A percentile compares a stretch with the other conserved stretches of the same genome.
phyloP scores from a whole-genome alignment of 2,113 vertebrate species.

The Chamaetylas fuelleborni region DNA sequence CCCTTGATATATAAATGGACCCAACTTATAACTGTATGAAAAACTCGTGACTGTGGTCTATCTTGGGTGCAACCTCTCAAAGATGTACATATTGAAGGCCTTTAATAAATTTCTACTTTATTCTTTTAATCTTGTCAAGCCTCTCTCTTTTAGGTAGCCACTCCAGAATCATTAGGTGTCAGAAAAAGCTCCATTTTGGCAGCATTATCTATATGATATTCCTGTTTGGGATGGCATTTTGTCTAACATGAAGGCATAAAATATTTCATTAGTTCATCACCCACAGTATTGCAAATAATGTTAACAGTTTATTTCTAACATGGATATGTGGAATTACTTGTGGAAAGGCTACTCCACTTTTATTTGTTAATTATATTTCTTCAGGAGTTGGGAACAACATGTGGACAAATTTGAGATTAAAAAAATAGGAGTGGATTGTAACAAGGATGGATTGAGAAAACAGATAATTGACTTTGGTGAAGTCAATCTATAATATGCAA shows the following conservation, averaged over 20 bases:
- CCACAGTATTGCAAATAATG: background rate
- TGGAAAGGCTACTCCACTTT: background rate
- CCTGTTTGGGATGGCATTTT: background rate
- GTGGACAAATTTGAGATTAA: background rate
- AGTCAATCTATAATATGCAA: background rate
- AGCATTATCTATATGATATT: background rate
- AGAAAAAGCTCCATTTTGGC: background rate
- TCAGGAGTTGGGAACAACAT: background rate
- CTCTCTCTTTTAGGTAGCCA: background rate
- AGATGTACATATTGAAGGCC: too few relatives aligned
- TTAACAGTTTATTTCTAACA: background rate
- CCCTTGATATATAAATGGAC: background rate
- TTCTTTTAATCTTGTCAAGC: background rate
- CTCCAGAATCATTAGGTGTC: background rate
- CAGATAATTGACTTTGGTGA: background rate
- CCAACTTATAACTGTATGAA: background rate
- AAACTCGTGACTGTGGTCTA: background rate
- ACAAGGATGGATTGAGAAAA: background rate
- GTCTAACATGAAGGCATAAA: background rate
- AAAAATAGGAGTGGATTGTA: background rate
- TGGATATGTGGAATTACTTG: background rate
- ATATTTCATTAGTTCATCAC: background rate
- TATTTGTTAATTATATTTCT: background rate
- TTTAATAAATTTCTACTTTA: background rate
- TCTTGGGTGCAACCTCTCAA: background rate